These are phyloP conservation scores for Tenrec ecaudatus DNA, from an alignment of 2,113 vertebrate genomes.

Conservation along the genomic window DNA sequence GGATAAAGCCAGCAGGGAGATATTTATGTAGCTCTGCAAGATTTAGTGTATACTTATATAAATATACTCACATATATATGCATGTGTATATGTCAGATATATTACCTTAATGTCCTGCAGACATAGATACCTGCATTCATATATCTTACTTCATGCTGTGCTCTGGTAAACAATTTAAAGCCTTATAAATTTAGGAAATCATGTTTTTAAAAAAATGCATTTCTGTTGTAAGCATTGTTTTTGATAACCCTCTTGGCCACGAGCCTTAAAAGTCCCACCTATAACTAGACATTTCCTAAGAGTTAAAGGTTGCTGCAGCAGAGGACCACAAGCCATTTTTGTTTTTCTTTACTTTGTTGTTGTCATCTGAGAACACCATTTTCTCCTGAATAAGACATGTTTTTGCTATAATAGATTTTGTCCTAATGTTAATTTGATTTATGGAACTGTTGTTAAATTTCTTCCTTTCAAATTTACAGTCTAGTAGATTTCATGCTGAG, in stretches of 20 bases:
- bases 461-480: constrained; percentile 60
- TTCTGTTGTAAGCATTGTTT: constrained; percentile 2
- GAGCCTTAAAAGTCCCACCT: constrained; percentile 8
- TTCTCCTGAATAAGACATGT: constrained; percentile 52
- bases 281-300: constrained; percentile 25
- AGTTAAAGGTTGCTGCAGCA: constrained; percentile 11
- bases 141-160: neutral
- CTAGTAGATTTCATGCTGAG: constrained; percentile 55
- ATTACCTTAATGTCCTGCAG: constrained; percentile 37
- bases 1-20: neutral
- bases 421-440: constrained; percentile 72
- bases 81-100: neutral
- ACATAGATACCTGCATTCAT: neutral
- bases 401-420: constrained; percentile 54
- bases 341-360: no score
- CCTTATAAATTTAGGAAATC: constrained; percentile 24
- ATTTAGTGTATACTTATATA: constrained; percentile 50
- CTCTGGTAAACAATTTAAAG: constrained; percentile 26
- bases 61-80: neutral
- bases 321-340: neutral
- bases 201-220: constrained; percentile 44
- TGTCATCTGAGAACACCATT: neutral
- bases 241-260: neutral
- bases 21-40: constrained; percentile 32
- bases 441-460: constrained; percentile 61